These are phyloP conservation scores for Stercorarius parasiticus DNA, from an alignment of 2,113 vertebrate genomes.

Conservation along the genomic window DNA sequence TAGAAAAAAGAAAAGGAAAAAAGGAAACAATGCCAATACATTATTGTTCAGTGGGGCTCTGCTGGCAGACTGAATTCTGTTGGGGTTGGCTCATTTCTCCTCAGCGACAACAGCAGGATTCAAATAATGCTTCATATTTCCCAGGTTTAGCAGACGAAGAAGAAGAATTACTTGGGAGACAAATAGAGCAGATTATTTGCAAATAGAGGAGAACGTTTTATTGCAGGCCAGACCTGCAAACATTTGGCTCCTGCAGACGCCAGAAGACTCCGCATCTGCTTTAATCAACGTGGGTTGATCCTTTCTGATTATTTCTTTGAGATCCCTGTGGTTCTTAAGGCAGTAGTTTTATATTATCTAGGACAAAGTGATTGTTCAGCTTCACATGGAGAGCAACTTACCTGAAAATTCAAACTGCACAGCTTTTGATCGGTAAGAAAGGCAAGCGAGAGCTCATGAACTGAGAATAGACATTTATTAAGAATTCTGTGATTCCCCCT, in stretches of 20 bases:
- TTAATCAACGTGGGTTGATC: not conserved
- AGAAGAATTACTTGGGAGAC: conserved; percentile 25
- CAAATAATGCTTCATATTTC: conserved; percentile 5
- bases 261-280: conserved; percentile 38
- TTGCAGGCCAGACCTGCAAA: conserved; percentile 19
- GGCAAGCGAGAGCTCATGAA: not conserved
- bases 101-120: conserved; percentile 12
- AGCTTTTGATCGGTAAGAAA: not conserved
- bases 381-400: not conserved
- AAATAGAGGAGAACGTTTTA: conserved; percentile 52
- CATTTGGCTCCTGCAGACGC: conserved; percentile 20
- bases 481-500: not conserved
- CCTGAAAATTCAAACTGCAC: not conserved
- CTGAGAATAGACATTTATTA: not conserved
- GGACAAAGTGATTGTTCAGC: not conserved
- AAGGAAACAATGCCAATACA: not conserved
- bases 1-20: not conserved
- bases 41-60: not conserved
- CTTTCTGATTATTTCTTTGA: conserved; percentile 23
- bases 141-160: conserved; percentile 42
- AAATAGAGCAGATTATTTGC: conserved; percentile 44
- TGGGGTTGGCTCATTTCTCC: conserved; percentile 12
- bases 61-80: not conserved
- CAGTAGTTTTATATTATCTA: not conserved
- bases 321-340: not conserved